Evolutionary conservation across 2,888 invertebrate species (phyloP).

Genomic region (Pycnomerus fuliginosus): DNA sequence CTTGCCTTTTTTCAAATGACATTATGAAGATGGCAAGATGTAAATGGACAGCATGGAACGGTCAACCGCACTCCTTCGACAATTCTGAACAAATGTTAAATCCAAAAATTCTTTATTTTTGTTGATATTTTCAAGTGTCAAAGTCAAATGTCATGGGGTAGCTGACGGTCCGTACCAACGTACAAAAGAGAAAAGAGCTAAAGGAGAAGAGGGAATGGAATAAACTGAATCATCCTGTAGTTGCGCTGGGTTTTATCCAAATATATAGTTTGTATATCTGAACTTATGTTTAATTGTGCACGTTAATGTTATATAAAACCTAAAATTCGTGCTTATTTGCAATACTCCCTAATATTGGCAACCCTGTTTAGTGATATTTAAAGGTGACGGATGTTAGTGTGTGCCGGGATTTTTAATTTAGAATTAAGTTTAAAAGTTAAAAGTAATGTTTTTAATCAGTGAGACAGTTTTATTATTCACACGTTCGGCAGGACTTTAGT

Average conservation of each 20-base stretch:
- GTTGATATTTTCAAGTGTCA: constrained; percentile 18
- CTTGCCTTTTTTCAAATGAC: constrained; percentile 5
- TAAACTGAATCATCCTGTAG: too few species aligned
- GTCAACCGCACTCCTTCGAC: constrained; percentile 3
- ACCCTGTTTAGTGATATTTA: too few species aligned
- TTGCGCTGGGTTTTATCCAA: too few species aligned
- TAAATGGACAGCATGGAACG: constrained; percentile 5
- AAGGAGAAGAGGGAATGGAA: neutral
- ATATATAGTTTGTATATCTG: too few species aligned
- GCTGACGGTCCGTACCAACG: constrained; percentile 7
- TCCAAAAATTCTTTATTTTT: constrained; percentile 10
- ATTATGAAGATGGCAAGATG: constrained; percentile 6
- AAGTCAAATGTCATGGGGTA: constrained; percentile 12
- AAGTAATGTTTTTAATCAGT: too few species aligned
- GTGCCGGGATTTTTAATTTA: constrained; percentile 30
- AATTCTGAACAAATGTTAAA: constrained; percentile 11
- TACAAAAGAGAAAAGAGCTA: constrained; percentile 1
- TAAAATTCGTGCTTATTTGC: too few species aligned
- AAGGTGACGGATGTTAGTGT: constrained; percentile 4
- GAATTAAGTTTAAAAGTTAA: constrained; percentile 20
- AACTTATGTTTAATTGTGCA: too few species aligned
- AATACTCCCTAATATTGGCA: too few species aligned
- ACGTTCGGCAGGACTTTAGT: constrained; percentile 11
- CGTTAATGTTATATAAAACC: too few species aligned
- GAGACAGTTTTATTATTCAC: constrained; percentile 7